phyloP scores from a whole-genome alignment of 1,140 invertebrate genomes.

The Dreissena rostriformis region DNA sequence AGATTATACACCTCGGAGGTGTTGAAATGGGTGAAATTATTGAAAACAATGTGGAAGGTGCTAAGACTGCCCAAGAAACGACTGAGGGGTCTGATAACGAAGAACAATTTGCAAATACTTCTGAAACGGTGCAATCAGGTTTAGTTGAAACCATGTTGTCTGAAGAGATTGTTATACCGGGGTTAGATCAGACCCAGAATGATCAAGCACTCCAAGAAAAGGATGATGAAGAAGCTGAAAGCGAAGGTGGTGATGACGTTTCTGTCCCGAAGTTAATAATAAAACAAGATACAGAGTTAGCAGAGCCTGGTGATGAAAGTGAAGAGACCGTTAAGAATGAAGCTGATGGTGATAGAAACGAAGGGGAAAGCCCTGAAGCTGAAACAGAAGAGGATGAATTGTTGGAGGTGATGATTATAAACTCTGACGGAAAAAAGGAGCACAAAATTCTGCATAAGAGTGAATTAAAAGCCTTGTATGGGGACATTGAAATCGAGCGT shows the following conservation, averaged over 20 bases:
- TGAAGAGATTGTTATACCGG: too few species aligned
- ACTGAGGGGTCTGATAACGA: too few species aligned
- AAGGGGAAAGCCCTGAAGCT: not conserved
- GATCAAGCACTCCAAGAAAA: not conserved
- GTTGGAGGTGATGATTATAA: not conserved
- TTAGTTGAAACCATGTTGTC: too few species aligned
- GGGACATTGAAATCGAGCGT: not conserved
- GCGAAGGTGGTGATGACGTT: not conserved
- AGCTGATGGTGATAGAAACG: not conserved
- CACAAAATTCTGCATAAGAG: not conserved
- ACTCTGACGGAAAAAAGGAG: not conserved
- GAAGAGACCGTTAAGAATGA: not conserved
- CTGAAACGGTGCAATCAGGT: not conserved
- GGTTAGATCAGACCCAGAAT: not conserved
- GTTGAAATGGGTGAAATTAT: not conserved
- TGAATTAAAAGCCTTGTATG: not conserved
- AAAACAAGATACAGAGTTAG: not conserved
- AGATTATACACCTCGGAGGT: not conserved
- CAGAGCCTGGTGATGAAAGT: not conserved
- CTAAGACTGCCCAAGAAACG: not conserved
- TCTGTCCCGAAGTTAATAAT: not conserved
- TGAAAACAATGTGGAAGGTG: too few species aligned
- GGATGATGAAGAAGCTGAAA: not conserved
- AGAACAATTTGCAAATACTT: not conserved
- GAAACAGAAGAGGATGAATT: constrained; percentile 5